Evolutionary conservation across 2,113 vertebrate species (phyloP), one percentile per base, ranked within the genome.

Genomic region (Melanocharis versteri): DNA sequence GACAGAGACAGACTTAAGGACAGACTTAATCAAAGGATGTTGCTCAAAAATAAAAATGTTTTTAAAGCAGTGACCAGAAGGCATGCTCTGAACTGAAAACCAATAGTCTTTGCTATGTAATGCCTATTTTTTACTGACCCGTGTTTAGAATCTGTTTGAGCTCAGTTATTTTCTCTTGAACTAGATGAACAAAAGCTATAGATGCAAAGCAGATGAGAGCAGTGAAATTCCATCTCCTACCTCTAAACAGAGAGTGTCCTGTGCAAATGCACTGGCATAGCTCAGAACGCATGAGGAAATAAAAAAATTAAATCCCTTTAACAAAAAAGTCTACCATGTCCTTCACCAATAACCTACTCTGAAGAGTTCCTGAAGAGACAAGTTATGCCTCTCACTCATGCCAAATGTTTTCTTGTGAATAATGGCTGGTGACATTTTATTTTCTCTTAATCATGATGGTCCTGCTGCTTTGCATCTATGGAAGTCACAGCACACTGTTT

Each of bases 381-480:
- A 60, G 15, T 81, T 60, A 78, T 23, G n/a, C 18, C 8, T 81
- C 45, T 87, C 45, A 51, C 13, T 77, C 20, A 22, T 57, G 50
- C 54, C 24, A 58, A 72, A 39, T 84, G 6, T 87, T 92, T 93
- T 87, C 40, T 72, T 65, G 40, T 53, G n/a, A 73, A 21, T 79
- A 79, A 73, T 40, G 53, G 35, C 84, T 48, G 53, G 19, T 66
- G 72, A 70, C 72, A 68, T 93, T 89, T 86, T 61, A 24, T 88
- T 94, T 88, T 92, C 61, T 57, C 76, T 48, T 96, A 66, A 94
- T 83, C 75, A 48, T 60, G 33, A 76, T 86, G 28, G 16, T 92
- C 53, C 85, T 94, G 78, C 75, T 94, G 84, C 89, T 94, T 94
- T 30, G 15, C 71, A 70, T 83, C 66, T 61, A 6, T 64, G 4